Conservation (phyloP, 2,888 invertebrate species). For the Euphydryas editha region DNA sequence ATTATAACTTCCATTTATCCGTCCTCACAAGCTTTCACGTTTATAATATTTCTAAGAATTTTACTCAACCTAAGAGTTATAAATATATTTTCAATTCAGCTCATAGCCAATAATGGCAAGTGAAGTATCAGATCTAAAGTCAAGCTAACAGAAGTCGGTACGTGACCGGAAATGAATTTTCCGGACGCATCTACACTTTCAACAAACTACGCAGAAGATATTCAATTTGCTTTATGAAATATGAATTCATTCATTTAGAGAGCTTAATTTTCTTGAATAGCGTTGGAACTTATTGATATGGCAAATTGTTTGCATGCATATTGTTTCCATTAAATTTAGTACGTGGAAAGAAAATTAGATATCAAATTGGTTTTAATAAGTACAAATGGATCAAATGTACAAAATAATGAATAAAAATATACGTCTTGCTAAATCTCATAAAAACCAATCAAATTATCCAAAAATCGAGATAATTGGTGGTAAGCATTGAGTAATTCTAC, state of each 20-base stretch:
- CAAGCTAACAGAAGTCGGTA: slow-evolving; percentile 45
- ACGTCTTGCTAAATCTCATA: too few relatives aligned
- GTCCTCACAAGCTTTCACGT: too few relatives aligned
- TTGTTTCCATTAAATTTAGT: neutral
- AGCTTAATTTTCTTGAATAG: slow-evolving; percentile 4
- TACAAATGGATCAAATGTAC: too few relatives aligned
- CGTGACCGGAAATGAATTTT: slow-evolving; percentile 50
- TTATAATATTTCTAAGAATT: too few relatives aligned
- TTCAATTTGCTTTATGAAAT: slow-evolving; percentile 48
- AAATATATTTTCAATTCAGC: slow-evolving; percentile 7
- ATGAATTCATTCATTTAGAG: slow-evolving; percentile 8
- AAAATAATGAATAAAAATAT: too few relatives aligned
- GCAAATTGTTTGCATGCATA: neutral
- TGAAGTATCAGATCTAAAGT: slow-evolving; percentile 34
- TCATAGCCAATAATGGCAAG: slow-evolving; percentile 33
- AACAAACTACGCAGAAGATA: slow-evolving; percentile 43
- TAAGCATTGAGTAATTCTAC: too few relatives aligned
- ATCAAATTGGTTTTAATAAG: too few relatives aligned
- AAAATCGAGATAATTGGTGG: too few relatives aligned
- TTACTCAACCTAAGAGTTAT: neutral
- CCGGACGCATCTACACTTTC: slow-evolving; percentile 53
- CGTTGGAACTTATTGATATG: neutral
- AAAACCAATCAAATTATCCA: too few relatives aligned
- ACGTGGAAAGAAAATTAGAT: too few relatives aligned
- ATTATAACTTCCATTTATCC: too few relatives aligned